phyloP scores from a whole-genome alignment of 2,797 vertebrate species.

The Characodon lateralis region DNA sequence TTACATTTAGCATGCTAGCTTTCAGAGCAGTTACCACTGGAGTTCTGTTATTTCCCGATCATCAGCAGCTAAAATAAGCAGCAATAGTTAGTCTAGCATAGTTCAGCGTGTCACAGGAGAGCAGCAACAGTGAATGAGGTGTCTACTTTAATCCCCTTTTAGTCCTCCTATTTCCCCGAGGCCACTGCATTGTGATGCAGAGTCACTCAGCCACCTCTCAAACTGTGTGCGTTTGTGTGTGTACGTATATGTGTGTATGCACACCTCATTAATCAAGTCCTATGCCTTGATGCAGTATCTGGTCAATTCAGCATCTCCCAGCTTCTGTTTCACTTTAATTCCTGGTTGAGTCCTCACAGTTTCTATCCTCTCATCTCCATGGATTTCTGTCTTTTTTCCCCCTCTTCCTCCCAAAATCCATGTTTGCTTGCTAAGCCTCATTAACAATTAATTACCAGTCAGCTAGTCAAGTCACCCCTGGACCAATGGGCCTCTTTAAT shows the following conservation, averaged over 20 bases:
- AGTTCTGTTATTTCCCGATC: conserved; percentile 15
- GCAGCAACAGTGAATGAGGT: conserved; percentile 61
- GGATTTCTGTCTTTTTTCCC: conserved; percentile 43
- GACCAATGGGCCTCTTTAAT: conserved; percentile 78
- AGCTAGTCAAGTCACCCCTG: conserved; percentile 82
- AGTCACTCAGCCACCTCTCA: conserved; percentile 67
- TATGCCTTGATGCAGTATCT: conserved; percentile 67
- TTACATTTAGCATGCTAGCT: not conserved
- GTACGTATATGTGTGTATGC: conserved; percentile 9
- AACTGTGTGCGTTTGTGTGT: conserved; percentile 21
- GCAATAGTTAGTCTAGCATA: conserved; percentile 17
- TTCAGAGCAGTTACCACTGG: conserved; percentile 12
- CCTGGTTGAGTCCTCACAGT: conserved; percentile 32
- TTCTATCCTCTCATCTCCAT: conserved; percentile 57
- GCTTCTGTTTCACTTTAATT: conserved; percentile 33
- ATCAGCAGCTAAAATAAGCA: conserved; percentile 11
- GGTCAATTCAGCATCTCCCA: conserved; percentile 58
- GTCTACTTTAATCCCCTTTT: conserved; percentile 73
- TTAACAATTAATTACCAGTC: conserved; percentile 86
- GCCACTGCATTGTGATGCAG: conserved; percentile 76
- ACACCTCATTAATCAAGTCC: conserved; percentile 75
- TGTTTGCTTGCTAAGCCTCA: conserved; percentile 79
- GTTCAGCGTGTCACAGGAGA: conserved; percentile 25
- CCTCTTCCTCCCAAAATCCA: conserved; percentile 57
- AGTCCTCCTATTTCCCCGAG: conserved; percentile 64